phyloP scores from a whole-genome alignment of 2,113 vertebrate genomes.

The Paedocypris sp. region DNA sequence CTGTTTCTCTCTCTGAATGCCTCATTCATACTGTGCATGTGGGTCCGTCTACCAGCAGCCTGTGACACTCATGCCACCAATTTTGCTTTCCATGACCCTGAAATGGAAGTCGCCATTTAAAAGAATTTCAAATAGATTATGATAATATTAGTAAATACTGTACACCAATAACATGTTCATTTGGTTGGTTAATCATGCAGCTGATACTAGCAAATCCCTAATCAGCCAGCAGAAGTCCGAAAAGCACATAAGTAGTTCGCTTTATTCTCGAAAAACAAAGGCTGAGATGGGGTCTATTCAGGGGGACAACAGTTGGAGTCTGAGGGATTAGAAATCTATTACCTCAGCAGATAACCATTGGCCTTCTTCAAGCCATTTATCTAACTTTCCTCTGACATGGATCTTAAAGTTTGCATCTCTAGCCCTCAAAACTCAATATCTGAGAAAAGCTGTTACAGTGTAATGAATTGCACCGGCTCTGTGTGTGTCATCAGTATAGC shows the following conservation, averaged over 20 bases:
- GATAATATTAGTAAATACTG: too few species aligned
- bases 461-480: conserved; percentile 33
- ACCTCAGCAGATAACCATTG: conserved; percentile 26
- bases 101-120: too few species aligned
- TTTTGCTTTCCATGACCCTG: too few species aligned
- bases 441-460: conserved; percentile 4
- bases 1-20: too few species aligned
- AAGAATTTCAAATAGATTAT: too few species aligned
- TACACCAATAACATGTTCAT: too few species aligned
- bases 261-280: not conserved
- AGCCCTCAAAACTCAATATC: conserved; percentile 20
- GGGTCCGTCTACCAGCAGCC: too few species aligned
- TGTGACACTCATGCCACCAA: too few species aligned
- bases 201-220: too few species aligned
- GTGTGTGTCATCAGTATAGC: conserved; percentile 43
- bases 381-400: not conserved
- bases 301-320: not conserved
- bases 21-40: too few species aligned
- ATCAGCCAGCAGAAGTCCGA: too few species aligned
- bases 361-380: conserved; percentile 26
- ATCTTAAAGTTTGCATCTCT: conserved; percentile 2
- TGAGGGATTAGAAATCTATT: conserved; percentile 37
- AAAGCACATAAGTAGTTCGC: not conserved
- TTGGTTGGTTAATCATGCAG: too few species aligned
- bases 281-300: not conserved